These are phyloP conservation scores for Tetramorium alpestre DNA, from an alignment of 1,140 invertebrate genomes.

Conservation along the genomic window DNA sequence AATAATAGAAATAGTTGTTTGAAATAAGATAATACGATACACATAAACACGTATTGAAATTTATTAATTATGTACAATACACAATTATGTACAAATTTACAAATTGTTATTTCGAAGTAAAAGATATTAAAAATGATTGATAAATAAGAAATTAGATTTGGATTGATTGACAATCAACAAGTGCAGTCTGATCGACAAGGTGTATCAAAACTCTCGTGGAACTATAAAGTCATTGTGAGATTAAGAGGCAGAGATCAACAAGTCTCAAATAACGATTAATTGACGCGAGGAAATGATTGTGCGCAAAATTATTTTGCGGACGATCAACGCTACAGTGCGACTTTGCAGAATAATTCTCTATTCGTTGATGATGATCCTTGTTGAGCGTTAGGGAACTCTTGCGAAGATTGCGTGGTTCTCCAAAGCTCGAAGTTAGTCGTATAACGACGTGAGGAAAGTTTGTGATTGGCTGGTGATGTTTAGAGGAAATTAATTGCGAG, in stretches of 20 bases:
- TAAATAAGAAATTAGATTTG: neutral
- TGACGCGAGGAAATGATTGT: conserved; percentile 19
- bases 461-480: conserved; percentile 48
- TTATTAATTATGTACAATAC: neutral
- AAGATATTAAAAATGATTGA: neutral
- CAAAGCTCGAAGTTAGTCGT: conserved; percentile 23
- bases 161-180: neutral
- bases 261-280: conserved; percentile 51
- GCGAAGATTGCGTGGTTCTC: conserved; percentile 45
- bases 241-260: conserved; percentile 41
- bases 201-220: neutral
- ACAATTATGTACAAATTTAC: neutral
- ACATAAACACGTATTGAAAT: neutral
- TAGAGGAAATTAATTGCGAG: conserved; percentile 56
- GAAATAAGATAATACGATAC: neutral
- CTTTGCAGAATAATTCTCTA: conserved; percentile 40
- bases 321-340: conserved; percentile 4
- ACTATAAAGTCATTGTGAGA: conserved; percentile 9
- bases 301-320: neutral
- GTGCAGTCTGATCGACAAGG: neutral
- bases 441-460: conserved; percentile 55
- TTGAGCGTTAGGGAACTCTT: conserved; percentile 24
- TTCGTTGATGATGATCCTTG: conserved; percentile 31
- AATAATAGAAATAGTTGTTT: neutral
- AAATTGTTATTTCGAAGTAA: neutral